Percentiles rank a stretch among this genome's conserved stretches.
Evolutionary conservation across 2,113 vertebrate species (phyloP).

Genomic region (Elachura formosa): DNA sequence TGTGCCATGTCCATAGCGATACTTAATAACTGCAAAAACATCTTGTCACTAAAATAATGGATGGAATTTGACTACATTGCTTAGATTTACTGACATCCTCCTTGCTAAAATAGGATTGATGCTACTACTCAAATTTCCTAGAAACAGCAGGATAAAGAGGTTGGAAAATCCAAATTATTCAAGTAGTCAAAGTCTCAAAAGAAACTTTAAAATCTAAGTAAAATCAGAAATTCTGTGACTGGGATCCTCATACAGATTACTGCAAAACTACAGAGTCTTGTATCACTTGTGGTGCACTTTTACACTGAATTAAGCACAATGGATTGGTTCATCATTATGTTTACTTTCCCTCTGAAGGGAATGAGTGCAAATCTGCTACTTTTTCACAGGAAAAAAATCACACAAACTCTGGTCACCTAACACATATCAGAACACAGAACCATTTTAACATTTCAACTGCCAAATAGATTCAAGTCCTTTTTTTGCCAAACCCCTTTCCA

Average conservation of each 20-base stretch:
- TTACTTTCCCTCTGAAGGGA: neutral
- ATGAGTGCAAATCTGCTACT: neutral
- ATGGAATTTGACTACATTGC: neutral
- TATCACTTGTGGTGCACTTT: neutral
- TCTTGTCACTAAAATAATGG: conserved; percentile 29
- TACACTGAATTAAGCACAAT: neutral
- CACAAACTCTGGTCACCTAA: neutral
- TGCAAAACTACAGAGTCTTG: neutral
- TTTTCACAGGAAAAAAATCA: neutral
- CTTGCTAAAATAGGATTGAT: neutral
- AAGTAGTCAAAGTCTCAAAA: neutral
- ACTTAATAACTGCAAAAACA: conserved; percentile 18
- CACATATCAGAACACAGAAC: neutral
- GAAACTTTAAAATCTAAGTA: neutral
- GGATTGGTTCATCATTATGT: neutral
- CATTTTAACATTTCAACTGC: neutral
- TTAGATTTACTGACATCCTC: conserved; percentile 17
- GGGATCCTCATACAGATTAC: neutral
- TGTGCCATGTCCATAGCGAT: neutral
- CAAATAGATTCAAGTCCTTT: neutral
- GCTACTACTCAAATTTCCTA: neutral
- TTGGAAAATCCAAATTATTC: neutral
- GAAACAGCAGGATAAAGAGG: neutral
- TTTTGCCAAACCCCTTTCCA: neutral
- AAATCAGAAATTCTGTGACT: neutral